A percentile compares a stretch with the other conserved stretches of the same genome.
Evolutionary conservation across 1,140 invertebrate species (phyloP).

Genomic region (Aphelenchoides besseyi): DNA sequence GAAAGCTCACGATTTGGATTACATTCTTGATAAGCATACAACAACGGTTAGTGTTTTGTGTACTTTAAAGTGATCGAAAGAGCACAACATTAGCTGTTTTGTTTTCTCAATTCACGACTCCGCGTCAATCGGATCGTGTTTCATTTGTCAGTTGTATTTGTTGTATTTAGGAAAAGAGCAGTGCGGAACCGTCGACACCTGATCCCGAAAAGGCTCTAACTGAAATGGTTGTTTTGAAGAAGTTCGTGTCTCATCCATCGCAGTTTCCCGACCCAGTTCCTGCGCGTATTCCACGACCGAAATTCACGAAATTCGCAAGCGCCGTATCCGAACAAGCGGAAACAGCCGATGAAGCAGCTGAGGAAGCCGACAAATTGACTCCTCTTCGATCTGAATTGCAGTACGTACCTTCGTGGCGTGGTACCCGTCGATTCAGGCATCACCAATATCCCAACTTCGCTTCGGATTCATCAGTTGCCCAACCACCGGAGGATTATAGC

Average conservation of each 20-base stretch:
- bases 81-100: not conserved
- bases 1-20: constrained; percentile 27
- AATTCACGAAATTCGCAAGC: constrained; percentile 41
- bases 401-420: constrained; percentile 27
- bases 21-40: constrained; percentile 27
- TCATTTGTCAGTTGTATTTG: not conserved
- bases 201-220: constrained; percentile 40
- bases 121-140: not conserved
- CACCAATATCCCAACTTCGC: constrained; percentile 1
- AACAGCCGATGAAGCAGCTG: constrained; percentile 43
- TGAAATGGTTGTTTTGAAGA: constrained; percentile 47
- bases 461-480: not conserved
- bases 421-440: not conserved
- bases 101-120: not conserved
- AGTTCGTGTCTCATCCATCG: constrained; percentile 21
- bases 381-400: constrained; percentile 49
- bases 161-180: constrained; percentile 9
- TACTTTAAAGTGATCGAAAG: not conserved
- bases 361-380: constrained; percentile 44
- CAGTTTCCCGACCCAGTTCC: constrained; percentile 40
- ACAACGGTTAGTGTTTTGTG: constrained; percentile 1
- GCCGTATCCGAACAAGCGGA: constrained; percentile 30
- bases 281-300: constrained; percentile 46
- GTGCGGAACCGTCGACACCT: constrained; percentile 27
- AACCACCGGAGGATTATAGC: not conserved